Evolutionary conservation across 1,140 invertebrate genomes (phyloP).

Genomic region (Laupala kohalensis): DNA sequence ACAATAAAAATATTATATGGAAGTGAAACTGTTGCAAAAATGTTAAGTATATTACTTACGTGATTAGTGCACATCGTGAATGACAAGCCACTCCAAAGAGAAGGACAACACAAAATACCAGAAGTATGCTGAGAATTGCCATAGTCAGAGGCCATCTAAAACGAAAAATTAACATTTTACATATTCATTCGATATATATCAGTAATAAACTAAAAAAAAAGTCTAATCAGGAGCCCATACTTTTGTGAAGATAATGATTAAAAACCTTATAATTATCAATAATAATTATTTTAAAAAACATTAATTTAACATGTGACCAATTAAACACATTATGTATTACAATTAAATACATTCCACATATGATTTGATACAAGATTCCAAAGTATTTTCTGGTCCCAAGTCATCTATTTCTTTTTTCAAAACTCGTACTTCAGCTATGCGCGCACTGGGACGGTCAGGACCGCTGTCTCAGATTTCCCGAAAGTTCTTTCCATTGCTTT

Average conservation of each 20-base stretch:
- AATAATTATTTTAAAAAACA: too few species aligned
- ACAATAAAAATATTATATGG: background rate
- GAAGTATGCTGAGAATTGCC: constrained; percentile 57
- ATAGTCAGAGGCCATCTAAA: constrained; percentile 66
- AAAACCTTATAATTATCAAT: background rate
- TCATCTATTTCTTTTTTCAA: too few species aligned
- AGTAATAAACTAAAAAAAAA: background rate
- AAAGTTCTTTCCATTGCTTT: too few species aligned
- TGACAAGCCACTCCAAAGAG: constrained; percentile 69
- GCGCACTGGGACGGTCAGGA: too few species aligned
- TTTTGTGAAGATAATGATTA: constrained; percentile 1
- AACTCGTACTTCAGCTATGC: too few species aligned
- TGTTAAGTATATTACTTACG: constrained; percentile 35
- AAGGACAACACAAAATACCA: constrained; percentile 66
- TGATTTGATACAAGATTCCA: too few species aligned
- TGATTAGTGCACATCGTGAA: constrained; percentile 68
- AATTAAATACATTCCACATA: too few species aligned
- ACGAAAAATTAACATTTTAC: constrained; percentile 9
- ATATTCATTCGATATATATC: background rate
- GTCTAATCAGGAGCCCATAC: too few species aligned
- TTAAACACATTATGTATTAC: too few species aligned
- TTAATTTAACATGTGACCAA: too few species aligned
- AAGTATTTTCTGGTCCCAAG: too few species aligned
- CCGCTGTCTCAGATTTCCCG: too few species aligned
- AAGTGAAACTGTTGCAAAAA: background rate